Base-by-base conservation (phyloP, 2,888 invertebrate species). In the Dryocosmus kuriphilus region DNA sequence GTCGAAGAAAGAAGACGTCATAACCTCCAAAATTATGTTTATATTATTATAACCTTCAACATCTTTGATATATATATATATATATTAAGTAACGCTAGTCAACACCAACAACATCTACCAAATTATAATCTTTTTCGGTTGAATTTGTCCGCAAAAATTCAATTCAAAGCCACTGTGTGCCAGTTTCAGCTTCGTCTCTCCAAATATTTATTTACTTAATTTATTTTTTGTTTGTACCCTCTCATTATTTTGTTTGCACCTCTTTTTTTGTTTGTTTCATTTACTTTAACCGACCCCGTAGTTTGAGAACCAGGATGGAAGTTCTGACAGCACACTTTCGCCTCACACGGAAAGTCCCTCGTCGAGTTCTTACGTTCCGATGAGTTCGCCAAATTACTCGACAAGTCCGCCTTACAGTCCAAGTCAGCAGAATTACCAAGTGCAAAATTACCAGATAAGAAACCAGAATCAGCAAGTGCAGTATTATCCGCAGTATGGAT, bases 261-360 rank as follows among this genome's bases (percentile, higher is more conserved):
- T 32, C 55, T 32, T 65, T 65, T 19, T 46, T 78, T 11, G 35
- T 78, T 77, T 79, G 67, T 79, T 82, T 75, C 82, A 75, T 83
- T 84, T 83, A 63, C 77, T 82, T 80, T 76, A 77, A 80, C 55
- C 78, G 41, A 73, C 63, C 61, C 79, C 51, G 60, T 80, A 90
- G 89, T 89, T 90, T 83, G 90, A 89, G 82, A 86, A 83, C 83
- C 88, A 87, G 77, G 89, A 88, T 67, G 89, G 86, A 81, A 90
- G 89, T 80, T 90, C 89, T 62, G 90, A 89, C 81, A 90, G 91
- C 83, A 90, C 90, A 6, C 78, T 89, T 57, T 90, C 90, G 38
- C 90, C 89, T 51, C 87, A 88, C 83, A 85, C 85, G 75, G 88
- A 90, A 78, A 90, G 89, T 80, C 85, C 86, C 75, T 80, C 78